Conservation (phyloP, 2,888 invertebrate genomes). For the Xestia ashworthii region DNA sequence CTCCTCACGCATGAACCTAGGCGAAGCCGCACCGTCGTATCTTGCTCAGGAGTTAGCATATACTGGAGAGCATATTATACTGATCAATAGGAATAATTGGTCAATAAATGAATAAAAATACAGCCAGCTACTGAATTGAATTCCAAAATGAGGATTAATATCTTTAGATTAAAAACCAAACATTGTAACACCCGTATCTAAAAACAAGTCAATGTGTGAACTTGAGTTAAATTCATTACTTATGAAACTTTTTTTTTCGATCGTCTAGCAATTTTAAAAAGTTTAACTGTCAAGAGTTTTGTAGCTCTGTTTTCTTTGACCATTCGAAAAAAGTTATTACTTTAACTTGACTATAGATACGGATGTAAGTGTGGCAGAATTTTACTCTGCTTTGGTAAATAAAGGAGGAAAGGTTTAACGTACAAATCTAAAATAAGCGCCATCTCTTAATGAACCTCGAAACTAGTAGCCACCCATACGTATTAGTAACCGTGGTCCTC, state of each 20-base stretch:
- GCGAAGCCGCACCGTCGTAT: constrained; percentile 67
- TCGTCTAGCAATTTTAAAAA: no score
- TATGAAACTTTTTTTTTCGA: no score
- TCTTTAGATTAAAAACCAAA: no score
- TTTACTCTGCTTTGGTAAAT: neutral
- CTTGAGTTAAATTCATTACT: no score
- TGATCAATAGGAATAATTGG: neutral
- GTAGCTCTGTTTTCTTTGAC: no score
- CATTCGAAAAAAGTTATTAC: no score
- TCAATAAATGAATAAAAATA: neutral
- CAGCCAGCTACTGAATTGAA: neutral
- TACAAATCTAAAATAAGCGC: constrained; percentile 27
- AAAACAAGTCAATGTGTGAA: no score
- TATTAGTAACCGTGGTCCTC: neutral
- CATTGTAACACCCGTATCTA: no score
- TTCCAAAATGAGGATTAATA: neutral
- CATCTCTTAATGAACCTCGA: constrained; percentile 36
- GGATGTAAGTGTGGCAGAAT: neutral
- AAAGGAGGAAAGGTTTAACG: neutral
- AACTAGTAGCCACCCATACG: neutral
- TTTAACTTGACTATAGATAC: no score
- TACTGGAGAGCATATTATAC: constrained; percentile 54
- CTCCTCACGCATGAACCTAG: constrained; percentile 75
- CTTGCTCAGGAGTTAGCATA: constrained; percentile 71
- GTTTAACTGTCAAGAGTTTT: no score